Percentiles rank a stretch among this genome's conserved stretches.
These are phyloP conservation scores for Drosophila rhopaloa DNA, from an alignment of 1,140 invertebrate genomes.

Conservation along the genomic window DNA sequence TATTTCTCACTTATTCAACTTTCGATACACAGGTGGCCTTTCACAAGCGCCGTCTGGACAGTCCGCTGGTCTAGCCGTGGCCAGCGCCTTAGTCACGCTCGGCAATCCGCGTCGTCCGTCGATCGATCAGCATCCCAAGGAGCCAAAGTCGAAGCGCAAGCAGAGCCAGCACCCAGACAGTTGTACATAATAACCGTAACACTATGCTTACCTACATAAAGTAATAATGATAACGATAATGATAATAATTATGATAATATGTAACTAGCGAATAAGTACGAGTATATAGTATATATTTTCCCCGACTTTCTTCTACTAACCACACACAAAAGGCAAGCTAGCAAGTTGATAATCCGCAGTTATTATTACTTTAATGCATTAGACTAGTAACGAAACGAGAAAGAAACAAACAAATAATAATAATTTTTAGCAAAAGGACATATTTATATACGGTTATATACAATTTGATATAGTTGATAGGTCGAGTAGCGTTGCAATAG, in stretches of 20 bases:
- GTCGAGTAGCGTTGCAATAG: conserved; percentile 79
- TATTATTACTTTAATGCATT: conserved; percentile 80
- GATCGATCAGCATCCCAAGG: conserved; percentile 88
- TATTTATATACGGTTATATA: conserved; percentile 78
- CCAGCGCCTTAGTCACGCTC: conserved; percentile 93
- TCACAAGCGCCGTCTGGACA: conserved; percentile 92
- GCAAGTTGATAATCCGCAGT: conserved; percentile 79
- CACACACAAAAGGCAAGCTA: conserved; percentile 43
- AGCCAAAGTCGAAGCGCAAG: conserved; percentile 88
- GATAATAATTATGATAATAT: conserved; percentile 73
- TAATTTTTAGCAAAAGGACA: conserved; percentile 79
- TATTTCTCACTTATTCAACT: not conserved
- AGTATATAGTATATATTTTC: conserved; percentile 63
- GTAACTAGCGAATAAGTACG: conserved; percentile 71
- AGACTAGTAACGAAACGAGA: conserved; percentile 59
- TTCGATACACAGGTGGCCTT: conserved; percentile 69
- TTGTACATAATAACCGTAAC: conserved; percentile 83
- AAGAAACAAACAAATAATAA: conserved; percentile 50
- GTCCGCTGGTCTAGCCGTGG: conserved; percentile 92
- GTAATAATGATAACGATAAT: conserved; percentile 58
- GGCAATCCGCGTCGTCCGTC: conserved; percentile 91
- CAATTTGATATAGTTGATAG: conserved; percentile 78
- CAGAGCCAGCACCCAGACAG: conserved; percentile 90
- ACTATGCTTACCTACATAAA: conserved; percentile 44
- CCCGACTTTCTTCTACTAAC: conserved; percentile 66